These are phyloP conservation scores for Pterocles burchelli DNA, from an alignment of 2,113 vertebrate species.

Conservation along the genomic window DNA sequence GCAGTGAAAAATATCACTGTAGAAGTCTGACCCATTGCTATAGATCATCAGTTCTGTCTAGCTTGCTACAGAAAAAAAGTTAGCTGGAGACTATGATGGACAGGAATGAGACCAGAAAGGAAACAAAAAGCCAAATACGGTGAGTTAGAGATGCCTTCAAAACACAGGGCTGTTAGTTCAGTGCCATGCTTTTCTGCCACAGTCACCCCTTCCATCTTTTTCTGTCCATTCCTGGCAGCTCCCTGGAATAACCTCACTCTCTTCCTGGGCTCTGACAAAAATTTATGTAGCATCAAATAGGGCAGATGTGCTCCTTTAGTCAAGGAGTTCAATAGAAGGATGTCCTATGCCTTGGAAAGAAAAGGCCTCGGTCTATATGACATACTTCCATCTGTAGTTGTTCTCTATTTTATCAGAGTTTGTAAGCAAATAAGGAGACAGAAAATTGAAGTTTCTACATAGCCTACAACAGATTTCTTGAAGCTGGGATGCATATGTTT, in stretches of 20 bases:
- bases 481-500: not conserved
- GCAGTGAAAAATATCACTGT: not conserved
- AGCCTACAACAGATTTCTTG: not conserved
- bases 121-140: not conserved
- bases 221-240: not conserved
- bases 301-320: not conserved
- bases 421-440: not conserved
- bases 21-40: not conserved
- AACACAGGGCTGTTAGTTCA: not conserved
- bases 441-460: not conserved
- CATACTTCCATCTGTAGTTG: not conserved
- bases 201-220: not conserved
- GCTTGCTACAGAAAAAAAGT: not conserved
- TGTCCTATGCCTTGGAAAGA: not conserved
- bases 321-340: not conserved
- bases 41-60: not conserved
- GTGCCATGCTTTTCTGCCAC: not conserved
- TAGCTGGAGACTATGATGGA: not conserved
- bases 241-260: not conserved
- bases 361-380: not conserved
- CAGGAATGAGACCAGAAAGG: not conserved
- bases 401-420: not conserved
- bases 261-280: not conserved
- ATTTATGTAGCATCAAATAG: not conserved
- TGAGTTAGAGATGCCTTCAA: not conserved